Base-by-base conservation (phyloP, 1,140 invertebrate genomes). In the Carposina sasakii region DNA sequence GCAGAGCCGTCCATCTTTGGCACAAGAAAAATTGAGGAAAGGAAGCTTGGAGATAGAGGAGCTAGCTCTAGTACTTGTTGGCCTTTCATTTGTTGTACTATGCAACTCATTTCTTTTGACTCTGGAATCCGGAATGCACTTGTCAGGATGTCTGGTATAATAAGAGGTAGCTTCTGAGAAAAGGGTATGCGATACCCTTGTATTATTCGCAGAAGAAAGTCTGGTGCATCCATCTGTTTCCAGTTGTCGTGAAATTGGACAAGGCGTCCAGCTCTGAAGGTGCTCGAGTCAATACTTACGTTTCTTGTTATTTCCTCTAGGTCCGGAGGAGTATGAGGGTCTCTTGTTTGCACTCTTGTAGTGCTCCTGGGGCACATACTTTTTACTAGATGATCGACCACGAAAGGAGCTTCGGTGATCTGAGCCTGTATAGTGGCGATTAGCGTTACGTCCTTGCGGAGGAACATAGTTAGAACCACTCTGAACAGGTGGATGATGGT, bases 41-140 rank as follows among this genome's bases (percentile, higher is more conserved):
- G 28, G 44, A 72, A 71, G 36, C 64, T 70, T 17, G 57, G 47
- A 9, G 48, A 44, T 1, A 6, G 26, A 1, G 31, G 26, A 4
- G 46, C 45, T 15, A 31, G 17, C 34, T 49, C 30, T 33, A 54
- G 21, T 10, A 58, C 17, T 8, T 28, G 23, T 22, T 50, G 46
- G 13, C 3, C 19, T 54, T 54, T 54, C 47, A 54, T 54, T 19
- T 37, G 34, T 2, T 4, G 17, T 37, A 37, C 5, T 23, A 23
- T 22, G 13, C 12, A 22, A 22, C n/a, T 41, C 20, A 41, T 41
- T 22, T 22, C 39, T 2, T 17, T 5, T 4, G 22, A 41, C 22
- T 23, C 21, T 23, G 13, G 3, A 13, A n/a, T 23, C 3, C 12
- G 2, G 8, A 10, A 41, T 3, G 3, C 6, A 16, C 6, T 24